phyloP scores from a whole-genome alignment of 2,888 invertebrate genomes.

The Apomyelois bistriatella region DNA sequence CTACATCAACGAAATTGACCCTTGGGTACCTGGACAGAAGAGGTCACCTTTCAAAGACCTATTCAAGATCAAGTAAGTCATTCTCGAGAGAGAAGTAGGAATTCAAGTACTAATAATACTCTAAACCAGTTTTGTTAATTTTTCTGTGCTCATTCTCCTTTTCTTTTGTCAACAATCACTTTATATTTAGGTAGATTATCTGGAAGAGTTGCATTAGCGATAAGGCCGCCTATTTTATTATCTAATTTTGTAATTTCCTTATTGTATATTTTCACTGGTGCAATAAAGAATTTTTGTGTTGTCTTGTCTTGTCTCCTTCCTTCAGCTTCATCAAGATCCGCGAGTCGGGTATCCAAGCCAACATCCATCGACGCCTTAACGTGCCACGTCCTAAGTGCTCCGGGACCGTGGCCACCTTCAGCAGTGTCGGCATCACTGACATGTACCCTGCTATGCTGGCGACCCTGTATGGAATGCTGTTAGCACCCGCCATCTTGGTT shows the following conservation, averaged over 20 bases:
- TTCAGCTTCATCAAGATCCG: slow-evolving; percentile 64
- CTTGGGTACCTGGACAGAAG: slow-evolving; percentile 77
- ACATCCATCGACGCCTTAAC: slow-evolving; percentile 77
- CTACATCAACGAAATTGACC: slow-evolving; percentile 74
- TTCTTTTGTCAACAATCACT: too few relatives aligned
- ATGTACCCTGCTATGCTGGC: slow-evolving; percentile 75
- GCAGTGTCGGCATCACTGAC: slow-evolving; percentile 81
- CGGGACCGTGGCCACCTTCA: slow-evolving; percentile 77
- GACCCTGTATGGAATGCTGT: slow-evolving; percentile 66
- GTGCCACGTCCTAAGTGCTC: slow-evolving; percentile 81
- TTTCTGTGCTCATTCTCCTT: too few relatives aligned
- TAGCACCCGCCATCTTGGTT: slow-evolving; percentile 59
- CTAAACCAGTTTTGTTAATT: too few relatives aligned
- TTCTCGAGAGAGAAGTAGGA: neutral
- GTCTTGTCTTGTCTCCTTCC: slow-evolving; percentile 12
- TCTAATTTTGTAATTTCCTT: too few relatives aligned
- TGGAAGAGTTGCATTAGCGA: too few relatives aligned
- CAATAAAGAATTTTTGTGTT: too few relatives aligned
- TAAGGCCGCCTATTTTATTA: too few relatives aligned
- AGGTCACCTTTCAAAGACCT: slow-evolving; percentile 75
- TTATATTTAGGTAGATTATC: too few relatives aligned
- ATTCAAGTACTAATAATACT: too few relatives aligned
- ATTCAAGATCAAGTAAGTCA: slow-evolving; percentile 75
- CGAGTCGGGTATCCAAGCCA: slow-evolving; percentile 76
- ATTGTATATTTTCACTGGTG: too few relatives aligned